phyloP scores from a whole-genome alignment of 2,113 vertebrate species.

The Polypterus bichir region DNA sequence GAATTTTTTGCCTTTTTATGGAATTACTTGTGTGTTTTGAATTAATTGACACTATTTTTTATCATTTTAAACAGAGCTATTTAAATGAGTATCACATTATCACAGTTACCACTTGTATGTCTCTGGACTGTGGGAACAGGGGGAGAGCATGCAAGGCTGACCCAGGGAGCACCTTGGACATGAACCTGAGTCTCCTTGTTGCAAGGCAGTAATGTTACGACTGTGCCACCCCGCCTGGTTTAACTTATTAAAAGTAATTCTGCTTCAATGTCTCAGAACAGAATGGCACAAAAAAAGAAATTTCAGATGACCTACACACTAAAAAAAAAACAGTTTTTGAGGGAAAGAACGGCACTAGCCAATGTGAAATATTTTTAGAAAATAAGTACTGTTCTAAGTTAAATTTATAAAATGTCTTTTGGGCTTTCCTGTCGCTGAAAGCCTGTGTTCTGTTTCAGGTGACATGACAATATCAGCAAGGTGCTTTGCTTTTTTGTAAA shows the following conservation, averaged over 20 bases:
- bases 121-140: too few relatives aligned
- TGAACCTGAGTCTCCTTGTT: too few relatives aligned
- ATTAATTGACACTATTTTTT: too few relatives aligned
- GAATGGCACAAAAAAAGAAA: not conserved
- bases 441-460: slow-evolving; percentile 42
- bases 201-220: too few relatives aligned
- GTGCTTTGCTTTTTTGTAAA: slow-evolving; percentile 24
- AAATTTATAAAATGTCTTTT: slow-evolving; percentile 41
- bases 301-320: not conserved
- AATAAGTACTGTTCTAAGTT: slow-evolving; percentile 10
- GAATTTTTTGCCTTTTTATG: too few relatives aligned
- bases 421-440: slow-evolving; percentile 45
- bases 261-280: not conserved
- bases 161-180: too few relatives aligned
- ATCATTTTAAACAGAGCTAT: too few relatives aligned
- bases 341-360: not conserved
- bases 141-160: too few relatives aligned
- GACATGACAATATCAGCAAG: slow-evolving; percentile 35
- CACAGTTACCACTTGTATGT: too few relatives aligned
- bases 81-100: too few relatives aligned
- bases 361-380: not conserved
- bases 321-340: not conserved
- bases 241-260: not conserved
- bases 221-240: too few relatives aligned
- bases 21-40: too few relatives aligned